Base-by-base conservation (phyloP, 1,140 invertebrate genomes). In the Vanessa atalanta region DNA sequence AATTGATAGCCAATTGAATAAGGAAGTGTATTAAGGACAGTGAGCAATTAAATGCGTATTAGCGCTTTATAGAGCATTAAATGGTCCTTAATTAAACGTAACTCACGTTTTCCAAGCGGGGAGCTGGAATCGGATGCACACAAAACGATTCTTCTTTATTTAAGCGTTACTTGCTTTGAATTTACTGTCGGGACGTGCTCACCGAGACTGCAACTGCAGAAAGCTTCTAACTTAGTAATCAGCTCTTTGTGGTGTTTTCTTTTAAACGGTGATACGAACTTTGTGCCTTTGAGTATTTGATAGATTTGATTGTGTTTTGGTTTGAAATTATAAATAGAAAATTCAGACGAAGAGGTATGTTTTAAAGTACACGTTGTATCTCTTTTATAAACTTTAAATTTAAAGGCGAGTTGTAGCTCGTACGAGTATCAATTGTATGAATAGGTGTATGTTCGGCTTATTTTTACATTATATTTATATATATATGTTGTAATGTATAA, bases 101-200 rank as follows among this genome's bases (percentile, higher is more conserved):
- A 15, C 13, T 31, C 57, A 37, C 23, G 31, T 37, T 37, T 15
- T 14, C 55, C 12, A 51, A 51, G 14, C n/a, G 23, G 23, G 14
- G 9, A 26, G 57, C 43, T 43, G 12, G 26, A 14, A 69, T 69
- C 55, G 64, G 65, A 57, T 72, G 71, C 65, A 72, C 64, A 72
- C 51, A 12, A 57, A 72, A 65, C 71, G 55, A 51, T 72, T 66
- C 57, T 69, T 69, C 71, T 57, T 67, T 66, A 72, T 72, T 72
- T 72, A 43, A 57, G 31, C 53, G 71, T 66, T 72, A 20, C 61
- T 67, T 73, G 37, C 65, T 72, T 66, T 67, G 65, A 61, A 72
- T 72, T 72, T 72, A 72, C 71, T 23, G 64, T 55, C 66, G 66
- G 53, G 15, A 69, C 66, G 72, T 73, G 72, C 65, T 63, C 60